A percentile compares a stretch with the other conserved stretches of the same genome.
phyloP scores from a whole-genome alignment of 37 sponge, comb jelly and placozoan species.

The Cliona cf. orientalis region DNA sequence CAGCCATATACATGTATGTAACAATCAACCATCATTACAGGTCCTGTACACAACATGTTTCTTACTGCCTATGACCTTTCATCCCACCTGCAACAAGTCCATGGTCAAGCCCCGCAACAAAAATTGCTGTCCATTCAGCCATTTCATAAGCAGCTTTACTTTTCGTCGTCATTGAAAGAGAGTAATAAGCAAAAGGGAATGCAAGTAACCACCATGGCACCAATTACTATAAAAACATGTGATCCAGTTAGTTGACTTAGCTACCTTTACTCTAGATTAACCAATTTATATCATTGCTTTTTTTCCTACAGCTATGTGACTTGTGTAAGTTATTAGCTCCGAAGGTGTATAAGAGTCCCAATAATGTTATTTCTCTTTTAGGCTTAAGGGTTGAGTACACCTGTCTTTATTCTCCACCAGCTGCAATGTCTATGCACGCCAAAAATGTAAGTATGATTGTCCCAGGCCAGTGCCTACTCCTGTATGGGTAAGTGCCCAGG shows the following conservation, averaged over 20 bases:
- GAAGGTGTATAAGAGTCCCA: too few species aligned
- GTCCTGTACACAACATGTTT: slow-evolving; percentile 1
- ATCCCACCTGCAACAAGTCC: not conserved
- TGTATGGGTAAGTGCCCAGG: too few species aligned
- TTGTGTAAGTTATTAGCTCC: not conserved
- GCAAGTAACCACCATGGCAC: not conserved
- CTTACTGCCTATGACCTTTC: not conserved
- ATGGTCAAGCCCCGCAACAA: not conserved
- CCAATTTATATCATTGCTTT: too few species aligned
- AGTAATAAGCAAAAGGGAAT: not conserved
- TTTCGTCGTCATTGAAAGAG: too few species aligned
- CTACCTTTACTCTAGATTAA: not conserved
- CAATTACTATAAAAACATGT: not conserved
- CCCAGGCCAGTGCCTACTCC: too few species aligned
- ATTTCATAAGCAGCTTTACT: slow-evolving; percentile 56
- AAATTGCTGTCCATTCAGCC: not conserved
- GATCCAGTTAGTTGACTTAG: slow-evolving; percentile 29
- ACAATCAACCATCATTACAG: not conserved
- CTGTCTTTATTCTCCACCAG: too few species aligned
- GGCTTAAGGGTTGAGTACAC: too few species aligned
- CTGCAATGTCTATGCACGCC: too few species aligned
- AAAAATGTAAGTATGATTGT: too few species aligned
- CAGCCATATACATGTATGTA: not conserved
- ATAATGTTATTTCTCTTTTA: too few species aligned
- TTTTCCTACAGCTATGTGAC: too few species aligned